A percentile compares a stretch with the other conserved stretches of the same genome.
phyloP scores from a whole-genome alignment of 1,140 invertebrate genomes.

The Cyrtorhinus lividipennis region DNA sequence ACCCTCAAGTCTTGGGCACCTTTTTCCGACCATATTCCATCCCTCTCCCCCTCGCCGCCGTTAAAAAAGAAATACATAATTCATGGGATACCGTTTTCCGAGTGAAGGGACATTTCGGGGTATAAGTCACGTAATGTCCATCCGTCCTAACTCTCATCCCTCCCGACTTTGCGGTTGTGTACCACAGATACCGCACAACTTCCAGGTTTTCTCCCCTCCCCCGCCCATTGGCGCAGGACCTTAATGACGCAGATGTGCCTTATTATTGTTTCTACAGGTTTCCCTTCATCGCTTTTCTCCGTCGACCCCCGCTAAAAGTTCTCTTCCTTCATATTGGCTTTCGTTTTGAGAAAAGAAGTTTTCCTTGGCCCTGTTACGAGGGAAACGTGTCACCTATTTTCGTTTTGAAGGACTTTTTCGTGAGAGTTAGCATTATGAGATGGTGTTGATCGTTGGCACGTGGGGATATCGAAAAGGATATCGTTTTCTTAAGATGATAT shows the following conservation, averaged over 20 bases:
- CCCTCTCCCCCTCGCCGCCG: no score
- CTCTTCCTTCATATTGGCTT: not conserved
- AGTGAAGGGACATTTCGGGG: not conserved
- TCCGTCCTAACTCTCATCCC: conserved; percentile 2
- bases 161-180: not conserved
- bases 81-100: not conserved
- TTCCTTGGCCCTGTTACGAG: not conserved
- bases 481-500: no score
- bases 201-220: not conserved
- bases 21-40: no score
- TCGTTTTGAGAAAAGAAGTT: conserved; percentile 1
- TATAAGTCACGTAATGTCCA: conserved; percentile 4
- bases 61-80: conserved; percentile 3
- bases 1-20: no score
- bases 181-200: not conserved
- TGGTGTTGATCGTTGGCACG: no score
- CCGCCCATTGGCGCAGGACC: not conserved
- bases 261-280: conserved; percentile 6
- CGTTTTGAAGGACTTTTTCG: no score
- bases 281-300: not conserved
- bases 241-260: conserved; percentile 8
- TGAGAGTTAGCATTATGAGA: no score
- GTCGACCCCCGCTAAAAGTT: not conserved
- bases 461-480: no score
- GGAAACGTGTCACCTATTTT: no score